A percentile compares a stretch with the other conserved stretches of the same genome.
Evolutionary conservation across 1,140 invertebrate genomes (phyloP).

Genomic region (Argopecten irradians): DNA sequence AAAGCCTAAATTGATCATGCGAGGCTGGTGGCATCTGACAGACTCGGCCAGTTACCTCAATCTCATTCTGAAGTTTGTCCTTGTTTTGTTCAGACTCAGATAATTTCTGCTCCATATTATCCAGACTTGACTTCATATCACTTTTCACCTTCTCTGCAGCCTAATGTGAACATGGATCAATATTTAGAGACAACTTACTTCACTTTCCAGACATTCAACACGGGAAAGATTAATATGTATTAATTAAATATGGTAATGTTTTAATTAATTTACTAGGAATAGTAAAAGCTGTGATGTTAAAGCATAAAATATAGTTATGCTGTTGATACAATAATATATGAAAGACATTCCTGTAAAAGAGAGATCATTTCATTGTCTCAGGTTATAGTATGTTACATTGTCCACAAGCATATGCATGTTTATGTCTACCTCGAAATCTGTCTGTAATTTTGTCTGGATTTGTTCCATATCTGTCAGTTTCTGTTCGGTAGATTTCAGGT

Average conservation of each 20-base stretch:
- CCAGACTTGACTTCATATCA: not conserved
- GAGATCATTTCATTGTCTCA: not conserved
- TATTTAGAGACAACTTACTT: not conserved
- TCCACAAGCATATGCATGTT: not conserved
- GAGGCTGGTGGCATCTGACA: not conserved
- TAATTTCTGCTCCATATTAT: constrained; percentile 29
- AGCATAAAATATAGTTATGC: not conserved
- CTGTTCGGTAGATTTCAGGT: constrained; percentile 67
- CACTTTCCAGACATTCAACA: not conserved
- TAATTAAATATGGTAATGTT: not conserved
- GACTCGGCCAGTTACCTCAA: constrained; percentile 32
- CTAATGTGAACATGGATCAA: not conserved
- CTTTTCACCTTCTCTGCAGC: constrained; percentile 28
- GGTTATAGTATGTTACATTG: not conserved
- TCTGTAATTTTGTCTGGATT: constrained; percentile 39
- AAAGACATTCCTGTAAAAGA: not conserved
- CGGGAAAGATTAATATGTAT: not conserved
- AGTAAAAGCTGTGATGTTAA: no score
- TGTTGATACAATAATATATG: not conserved
- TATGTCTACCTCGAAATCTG: constrained; percentile 49
- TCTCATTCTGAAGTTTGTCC: constrained; percentile 29
- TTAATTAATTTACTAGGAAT: no score
- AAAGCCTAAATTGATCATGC: not conserved
- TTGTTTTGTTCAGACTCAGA: not conserved
- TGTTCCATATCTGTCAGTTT: constrained; percentile 55